Evolutionary conservation across 1,140 invertebrate genomes (phyloP).

Genomic region (Helicoverpa zea): DNA sequence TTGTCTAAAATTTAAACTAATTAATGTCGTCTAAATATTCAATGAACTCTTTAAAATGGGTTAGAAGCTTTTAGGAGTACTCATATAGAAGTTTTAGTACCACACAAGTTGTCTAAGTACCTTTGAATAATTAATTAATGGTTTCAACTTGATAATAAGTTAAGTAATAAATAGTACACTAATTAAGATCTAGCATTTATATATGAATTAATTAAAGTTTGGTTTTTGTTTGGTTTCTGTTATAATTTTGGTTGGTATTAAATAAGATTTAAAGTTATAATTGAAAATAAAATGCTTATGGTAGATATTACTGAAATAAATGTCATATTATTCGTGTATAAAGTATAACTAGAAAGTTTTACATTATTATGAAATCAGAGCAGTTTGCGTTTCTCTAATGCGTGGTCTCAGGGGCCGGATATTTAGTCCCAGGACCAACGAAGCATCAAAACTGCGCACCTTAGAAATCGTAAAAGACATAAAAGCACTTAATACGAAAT

Average conservation of each 20-base stretch:
- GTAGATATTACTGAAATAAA: no score
- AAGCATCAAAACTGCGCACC: slow-evolving; percentile 21
- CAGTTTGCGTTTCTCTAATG: not conserved
- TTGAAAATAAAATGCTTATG: no score
- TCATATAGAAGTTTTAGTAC: not conserved
- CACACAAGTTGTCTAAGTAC: not conserved
- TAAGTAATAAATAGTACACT: slow-evolving; percentile 10
- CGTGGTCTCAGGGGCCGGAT: not conserved
- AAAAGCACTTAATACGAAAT: slow-evolving; percentile 51
- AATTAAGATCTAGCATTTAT: not conserved
- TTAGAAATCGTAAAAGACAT: slow-evolving; percentile 43
- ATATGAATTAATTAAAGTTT: not conserved
- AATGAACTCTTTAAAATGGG: not conserved
- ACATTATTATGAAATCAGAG: not conserved
- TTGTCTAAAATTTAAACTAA: not conserved
- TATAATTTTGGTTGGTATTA: no score
- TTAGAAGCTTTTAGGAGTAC: slow-evolving; percentile 10
- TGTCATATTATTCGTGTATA: no score
- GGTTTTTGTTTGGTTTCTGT: not conserved
- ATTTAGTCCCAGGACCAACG: slow-evolving; percentile 18
- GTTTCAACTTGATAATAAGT: slow-evolving; percentile 4
- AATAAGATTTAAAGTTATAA: no score
- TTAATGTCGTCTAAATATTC: not conserved
- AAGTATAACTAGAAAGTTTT: no score
- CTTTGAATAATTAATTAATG: not conserved